These are phyloP conservation scores for Epizoanthus fatuus DNA, from an alignment of 92 coral and sea anemone species.

Conservation along the genomic window DNA sequence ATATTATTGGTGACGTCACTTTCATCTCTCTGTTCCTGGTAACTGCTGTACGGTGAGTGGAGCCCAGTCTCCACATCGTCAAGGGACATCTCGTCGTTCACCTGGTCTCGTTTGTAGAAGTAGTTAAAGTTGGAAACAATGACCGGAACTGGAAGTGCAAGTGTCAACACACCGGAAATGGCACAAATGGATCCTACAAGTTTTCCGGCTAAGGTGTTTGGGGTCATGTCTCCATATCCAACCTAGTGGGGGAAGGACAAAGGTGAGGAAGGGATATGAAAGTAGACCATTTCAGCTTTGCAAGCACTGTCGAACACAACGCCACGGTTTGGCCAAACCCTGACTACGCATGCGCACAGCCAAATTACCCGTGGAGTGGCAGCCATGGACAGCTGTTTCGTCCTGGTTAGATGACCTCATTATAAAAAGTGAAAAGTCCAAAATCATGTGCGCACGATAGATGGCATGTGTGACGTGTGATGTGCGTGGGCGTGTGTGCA, in stretches of 20 bases:
- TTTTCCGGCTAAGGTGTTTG: conserved; percentile 85
- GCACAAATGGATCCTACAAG: conserved; percentile 98
- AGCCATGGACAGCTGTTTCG: too few relatives aligned
- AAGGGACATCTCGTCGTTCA: conserved; percentile 79
- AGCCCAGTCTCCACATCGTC: conserved; percentile 70
- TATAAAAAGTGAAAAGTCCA: too few relatives aligned
- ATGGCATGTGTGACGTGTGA: too few relatives aligned
- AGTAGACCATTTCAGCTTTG: too few relatives aligned
- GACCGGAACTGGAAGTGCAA: conserved; percentile 99
- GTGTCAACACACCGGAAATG: conserved; percentile 94
- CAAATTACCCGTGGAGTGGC: too few relatives aligned
- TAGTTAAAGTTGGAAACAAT: conserved; percentile 98
- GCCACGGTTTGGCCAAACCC: too few relatives aligned
- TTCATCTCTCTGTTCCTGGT: conserved; percentile 53
- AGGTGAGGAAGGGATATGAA: too few relatives aligned
- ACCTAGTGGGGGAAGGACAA: not conserved
- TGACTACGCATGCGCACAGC: too few relatives aligned
- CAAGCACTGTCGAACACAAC: too few relatives aligned
- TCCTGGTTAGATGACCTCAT: too few relatives aligned
- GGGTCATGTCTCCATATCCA: conserved; percentile 94
- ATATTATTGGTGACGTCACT: conserved; percentile 46
- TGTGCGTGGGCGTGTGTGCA: too few relatives aligned
- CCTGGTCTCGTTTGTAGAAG: conserved; percentile 94
- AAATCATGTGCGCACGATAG: too few relatives aligned
- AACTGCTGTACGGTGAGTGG: conserved; percentile 53